phyloP scores from a whole-genome alignment of 1,140 invertebrate genomes.

The Drosophila pseudoananassae region DNA sequence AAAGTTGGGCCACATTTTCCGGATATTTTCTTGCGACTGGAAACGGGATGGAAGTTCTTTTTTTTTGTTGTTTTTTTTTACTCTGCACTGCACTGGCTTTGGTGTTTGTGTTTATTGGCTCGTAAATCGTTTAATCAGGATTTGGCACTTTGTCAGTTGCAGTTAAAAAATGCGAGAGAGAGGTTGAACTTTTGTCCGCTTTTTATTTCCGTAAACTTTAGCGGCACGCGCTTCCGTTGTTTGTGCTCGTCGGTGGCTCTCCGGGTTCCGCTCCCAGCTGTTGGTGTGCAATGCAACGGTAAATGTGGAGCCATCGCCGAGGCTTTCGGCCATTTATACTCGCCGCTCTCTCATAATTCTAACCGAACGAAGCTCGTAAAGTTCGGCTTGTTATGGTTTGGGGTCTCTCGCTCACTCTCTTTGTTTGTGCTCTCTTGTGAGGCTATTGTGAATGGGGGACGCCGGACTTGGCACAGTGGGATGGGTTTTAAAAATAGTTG shows the following conservation, averaged over 20 bases:
- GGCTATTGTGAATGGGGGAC: conserved; percentile 30
- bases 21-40: conserved; percentile 13
- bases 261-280: conserved; percentile 30
- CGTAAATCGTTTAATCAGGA: conserved; percentile 47
- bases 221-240: conserved; percentile 71
- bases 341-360: conserved; percentile 65
- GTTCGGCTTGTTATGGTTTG: conserved; percentile 70
- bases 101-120: conserved; percentile 11
- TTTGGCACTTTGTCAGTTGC: conserved; percentile 41
- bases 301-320: conserved; percentile 55
- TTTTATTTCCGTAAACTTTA: conserved; percentile 80
- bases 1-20: conserved; percentile 74
- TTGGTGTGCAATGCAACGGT: conserved; percentile 58
- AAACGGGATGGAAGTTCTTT: not conserved
- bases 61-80: not conserved
- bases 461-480: not conserved
- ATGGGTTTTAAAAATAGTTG: not conserved
- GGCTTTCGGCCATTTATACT: conserved; percentile 68
- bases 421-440: conserved; percentile 2
- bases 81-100: conserved; percentile 15
- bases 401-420: not conserved
- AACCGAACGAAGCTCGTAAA: conserved; percentile 51
- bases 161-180: conserved; percentile 16
- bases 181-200: conserved; percentile 54
- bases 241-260: conserved; percentile 21